These are phyloP conservation scores for Epinephelus cyanopodus DNA, from an alignment of 2,113 vertebrate genomes.

Conservation along the genomic window DNA sequence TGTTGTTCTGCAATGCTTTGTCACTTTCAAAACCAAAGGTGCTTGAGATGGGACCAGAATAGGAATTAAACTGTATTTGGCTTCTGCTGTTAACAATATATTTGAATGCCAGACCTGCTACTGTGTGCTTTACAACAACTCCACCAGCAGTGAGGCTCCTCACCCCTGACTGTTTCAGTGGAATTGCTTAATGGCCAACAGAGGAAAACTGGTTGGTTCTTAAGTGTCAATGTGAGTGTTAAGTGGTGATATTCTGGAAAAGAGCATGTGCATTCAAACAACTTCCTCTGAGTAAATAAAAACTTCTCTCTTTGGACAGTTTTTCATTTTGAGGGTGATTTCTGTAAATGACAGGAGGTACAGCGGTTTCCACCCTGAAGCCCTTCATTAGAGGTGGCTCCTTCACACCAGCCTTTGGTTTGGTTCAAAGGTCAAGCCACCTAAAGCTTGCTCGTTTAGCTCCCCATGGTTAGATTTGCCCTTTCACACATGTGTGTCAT, in stretches of 20 bases:
- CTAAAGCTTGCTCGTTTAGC: conserved; percentile 67
- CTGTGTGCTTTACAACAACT: neutral
- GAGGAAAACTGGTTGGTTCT: conserved; percentile 23
- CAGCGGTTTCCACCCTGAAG: conserved; percentile 57
- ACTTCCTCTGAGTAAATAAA: conserved; percentile 51
- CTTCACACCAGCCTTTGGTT: conserved; percentile 66
- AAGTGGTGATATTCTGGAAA: conserved; percentile 39
- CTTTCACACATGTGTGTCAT: conserved; percentile 78
- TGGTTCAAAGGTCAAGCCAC: conserved; percentile 77
- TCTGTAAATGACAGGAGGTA: conserved; percentile 65
- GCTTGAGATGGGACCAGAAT: neutral
- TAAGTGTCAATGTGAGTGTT: conserved; percentile 41
- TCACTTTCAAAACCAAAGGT: too few species aligned
- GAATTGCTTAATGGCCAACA: conserved; percentile 23
- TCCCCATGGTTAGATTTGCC: conserved; percentile 66
- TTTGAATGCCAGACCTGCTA: neutral
- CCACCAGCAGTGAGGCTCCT: neutral
- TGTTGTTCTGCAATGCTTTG: neutral
- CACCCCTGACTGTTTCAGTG: neutral
- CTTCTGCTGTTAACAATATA: neutral
- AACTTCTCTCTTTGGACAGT: conserved; percentile 14
- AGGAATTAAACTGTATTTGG: neutral
- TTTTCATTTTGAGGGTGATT: conserved; percentile 67
- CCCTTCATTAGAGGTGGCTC: conserved; percentile 74
- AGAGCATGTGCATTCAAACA: conserved; percentile 38